phyloP scores from a whole-genome alignment of 2,888 invertebrate species.

The Conomelus anceps region DNA sequence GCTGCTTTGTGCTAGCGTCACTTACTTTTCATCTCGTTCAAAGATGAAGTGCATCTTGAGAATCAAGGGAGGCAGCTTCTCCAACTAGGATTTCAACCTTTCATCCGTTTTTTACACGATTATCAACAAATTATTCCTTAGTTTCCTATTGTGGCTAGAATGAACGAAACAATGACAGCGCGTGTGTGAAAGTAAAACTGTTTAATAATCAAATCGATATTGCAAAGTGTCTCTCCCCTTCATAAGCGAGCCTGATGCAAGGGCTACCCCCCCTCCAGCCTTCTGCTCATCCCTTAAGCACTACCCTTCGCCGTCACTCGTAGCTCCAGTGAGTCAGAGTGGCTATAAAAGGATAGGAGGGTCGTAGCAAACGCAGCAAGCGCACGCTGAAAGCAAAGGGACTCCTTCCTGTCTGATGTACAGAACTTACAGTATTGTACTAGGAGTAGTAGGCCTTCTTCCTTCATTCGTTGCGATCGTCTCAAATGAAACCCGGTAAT shows the following conservation, averaged over 20 bases:
- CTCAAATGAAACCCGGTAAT: not conserved
- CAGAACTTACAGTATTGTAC: too few species aligned
- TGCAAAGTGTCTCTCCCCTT: not conserved
- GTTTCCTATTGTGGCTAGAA: not conserved
- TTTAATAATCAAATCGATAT: not conserved
- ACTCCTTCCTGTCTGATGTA: not conserved
- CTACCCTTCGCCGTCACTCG: not conserved
- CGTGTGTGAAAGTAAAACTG: not conserved
- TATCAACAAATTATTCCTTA: not conserved
- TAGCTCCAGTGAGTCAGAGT: not conserved
- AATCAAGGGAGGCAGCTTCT: not conserved
- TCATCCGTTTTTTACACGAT: not conserved
- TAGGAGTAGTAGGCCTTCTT: not conserved
- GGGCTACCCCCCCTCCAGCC: not conserved
- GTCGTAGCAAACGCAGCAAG: not conserved
- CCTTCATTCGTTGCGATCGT: not conserved
- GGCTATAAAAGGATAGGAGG: not conserved
- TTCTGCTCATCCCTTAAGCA: not conserved
- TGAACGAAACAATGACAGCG: not conserved
- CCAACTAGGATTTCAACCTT: not conserved
- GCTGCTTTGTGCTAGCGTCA: not conserved
- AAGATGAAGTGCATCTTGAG: not conserved
- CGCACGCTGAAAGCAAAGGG: not conserved
- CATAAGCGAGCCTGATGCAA: not conserved
- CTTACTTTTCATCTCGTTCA: not conserved